These are phyloP conservation scores for Amphimedon queenslandica DNA, from an alignment of 37 sponge, comb jelly and placozoan species.

Conservation along the genomic window DNA sequence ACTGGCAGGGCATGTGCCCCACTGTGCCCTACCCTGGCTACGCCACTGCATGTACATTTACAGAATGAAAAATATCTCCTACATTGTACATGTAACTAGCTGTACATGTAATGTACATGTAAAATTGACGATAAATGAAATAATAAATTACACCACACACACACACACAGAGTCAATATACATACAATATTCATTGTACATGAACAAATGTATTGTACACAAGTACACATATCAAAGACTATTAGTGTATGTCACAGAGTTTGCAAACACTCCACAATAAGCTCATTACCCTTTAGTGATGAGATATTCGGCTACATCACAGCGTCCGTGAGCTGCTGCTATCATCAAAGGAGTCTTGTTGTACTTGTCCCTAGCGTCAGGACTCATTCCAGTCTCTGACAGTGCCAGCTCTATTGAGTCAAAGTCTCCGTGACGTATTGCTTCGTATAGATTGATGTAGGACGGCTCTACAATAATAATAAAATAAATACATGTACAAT, in stretches of 20 bases:
- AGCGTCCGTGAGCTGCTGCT: conserved; percentile 77
- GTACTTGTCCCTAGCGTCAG: conserved; percentile 85
- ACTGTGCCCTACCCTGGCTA: too few species aligned
- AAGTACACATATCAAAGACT: conserved; percentile 2
- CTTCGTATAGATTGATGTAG: conserved; percentile 85
- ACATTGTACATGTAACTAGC: too few species aligned
- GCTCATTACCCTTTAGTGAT: conserved; percentile 62
- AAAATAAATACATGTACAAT: too few species aligned
- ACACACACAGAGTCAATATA: too few species aligned
- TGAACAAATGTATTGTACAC: neutral
- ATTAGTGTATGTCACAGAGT: neutral
- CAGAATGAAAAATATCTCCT: too few species aligned
- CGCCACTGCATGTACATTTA: too few species aligned
- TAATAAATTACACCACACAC: too few species aligned
- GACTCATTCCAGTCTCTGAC: conserved; percentile 31
- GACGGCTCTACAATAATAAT: too few species aligned
- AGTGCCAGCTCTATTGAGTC: conserved; percentile 74
- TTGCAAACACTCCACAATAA: conserved; percentile 2
- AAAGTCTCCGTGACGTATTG: conserved; percentile 81
- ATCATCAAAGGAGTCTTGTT: conserved; percentile 97
- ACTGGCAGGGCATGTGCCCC: too few species aligned
- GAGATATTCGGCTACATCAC: conserved; percentile 63
- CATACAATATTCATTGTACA: neutral
- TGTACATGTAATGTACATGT: too few species aligned
- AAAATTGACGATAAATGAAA: too few species aligned